Conservation (phyloP, 2,797 vertebrate species). For the Coracias cyanogaster region DNA sequence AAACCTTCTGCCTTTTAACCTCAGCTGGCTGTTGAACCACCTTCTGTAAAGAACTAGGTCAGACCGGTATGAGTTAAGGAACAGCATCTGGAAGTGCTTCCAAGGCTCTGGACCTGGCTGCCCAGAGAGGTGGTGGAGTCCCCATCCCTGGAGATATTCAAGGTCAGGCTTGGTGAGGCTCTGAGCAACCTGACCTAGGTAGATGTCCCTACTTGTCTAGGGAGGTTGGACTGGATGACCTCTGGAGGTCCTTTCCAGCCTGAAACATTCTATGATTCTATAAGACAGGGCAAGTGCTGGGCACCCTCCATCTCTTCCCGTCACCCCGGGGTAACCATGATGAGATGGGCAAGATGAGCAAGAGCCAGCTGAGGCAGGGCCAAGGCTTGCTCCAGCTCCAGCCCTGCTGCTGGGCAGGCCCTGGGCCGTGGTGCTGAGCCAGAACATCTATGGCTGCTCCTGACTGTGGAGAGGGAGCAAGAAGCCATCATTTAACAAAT, state of each 20-base stretch:
- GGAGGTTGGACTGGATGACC: no score
- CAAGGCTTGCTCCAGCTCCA: accelerated
- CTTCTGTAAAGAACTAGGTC: background rate
- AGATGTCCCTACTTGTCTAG: no score
- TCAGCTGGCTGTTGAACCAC: background rate
- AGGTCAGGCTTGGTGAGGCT: no score
- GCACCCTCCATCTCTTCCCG: background rate
- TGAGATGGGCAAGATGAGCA: background rate
- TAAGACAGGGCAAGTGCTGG: background rate
- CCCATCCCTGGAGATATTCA: no score
- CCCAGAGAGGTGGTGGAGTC: no score
- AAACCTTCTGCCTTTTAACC: background rate
- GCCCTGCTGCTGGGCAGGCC: background rate
- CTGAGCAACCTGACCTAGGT: no score
- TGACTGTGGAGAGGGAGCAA: accelerated
- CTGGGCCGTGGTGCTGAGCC: background rate
- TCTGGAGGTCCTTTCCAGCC: no score
- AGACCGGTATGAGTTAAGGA: background rate
- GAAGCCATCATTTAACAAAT: background rate
- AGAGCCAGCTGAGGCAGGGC: background rate
- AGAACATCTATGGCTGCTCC: background rate
- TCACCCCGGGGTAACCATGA: accelerated
- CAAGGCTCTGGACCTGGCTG: background rate
- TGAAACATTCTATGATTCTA: no score
- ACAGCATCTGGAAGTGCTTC: background rate